Evolutionary conservation across 2,797 vertebrate genomes (phyloP), one percentile per base, ranked within the genome.

Genomic region (Parambassis ranga): DNA sequence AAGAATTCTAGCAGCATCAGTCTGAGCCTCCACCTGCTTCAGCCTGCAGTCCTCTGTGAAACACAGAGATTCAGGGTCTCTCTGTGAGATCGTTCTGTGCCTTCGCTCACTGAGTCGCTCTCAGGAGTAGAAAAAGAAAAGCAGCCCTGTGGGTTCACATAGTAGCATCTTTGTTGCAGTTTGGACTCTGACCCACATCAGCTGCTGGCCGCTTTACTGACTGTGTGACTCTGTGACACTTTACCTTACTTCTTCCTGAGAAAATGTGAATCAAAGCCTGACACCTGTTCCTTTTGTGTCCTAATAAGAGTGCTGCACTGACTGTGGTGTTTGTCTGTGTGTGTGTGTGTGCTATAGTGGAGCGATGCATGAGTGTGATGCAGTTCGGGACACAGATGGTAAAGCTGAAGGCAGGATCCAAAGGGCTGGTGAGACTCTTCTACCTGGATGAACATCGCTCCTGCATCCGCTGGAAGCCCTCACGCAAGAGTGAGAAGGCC

Each of bases 351-450:
- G 86, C 87, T 53, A 22, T 74, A 99, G 98, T 99, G 91, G 98
- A 99, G 92, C 93, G 98, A 96, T 99, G 98, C 88, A 98, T 99
- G 98, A 94, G 93, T 68, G 95, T 97, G 60, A 98, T 99, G 98
- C 98, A 99, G 90, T 98, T 98, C 14, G 98, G 98, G 88, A 98
- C 97, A 28, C 97, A 98, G 92, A 99, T 99, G 98, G 95, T 99
- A 79, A 99, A 99, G 82, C 90, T 99, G 85, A 98, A 98, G 90
- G 94, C 93, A 8, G 97, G 96, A 16, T 94, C 93, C 82, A 98
- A 98, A 88, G 96, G 95, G 7, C 91, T 99, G 0, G 94, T 98
- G 50, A 94, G 98, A 2, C 97, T 99, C 71, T 99, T 98, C 84
- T 99, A 97, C 93, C 93, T 99, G 94, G 98, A 99, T 72, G 96